Evolutionary conservation across 1,140 invertebrate genomes (phyloP).

Genomic region (Lasaia peninsularis): DNA sequence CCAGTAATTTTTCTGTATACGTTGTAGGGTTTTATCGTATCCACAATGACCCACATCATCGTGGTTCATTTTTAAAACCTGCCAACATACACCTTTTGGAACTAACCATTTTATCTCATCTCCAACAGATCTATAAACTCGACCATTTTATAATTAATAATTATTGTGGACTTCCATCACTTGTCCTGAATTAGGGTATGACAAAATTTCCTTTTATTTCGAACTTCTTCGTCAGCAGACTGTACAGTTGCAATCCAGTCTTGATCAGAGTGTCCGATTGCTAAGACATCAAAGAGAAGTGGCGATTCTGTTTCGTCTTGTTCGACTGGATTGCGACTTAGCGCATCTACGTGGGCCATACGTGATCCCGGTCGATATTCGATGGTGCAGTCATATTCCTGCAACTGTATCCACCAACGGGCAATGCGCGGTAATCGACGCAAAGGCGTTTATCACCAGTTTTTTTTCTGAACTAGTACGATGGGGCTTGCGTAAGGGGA

Average conservation of each 20-base stretch:
- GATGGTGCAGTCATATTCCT: conserved; percentile 9
- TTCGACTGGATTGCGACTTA: conserved; percentile 1
- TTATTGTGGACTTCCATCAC: conserved; percentile 32
- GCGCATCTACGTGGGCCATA: conserved; percentile 8
- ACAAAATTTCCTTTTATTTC: conserved; percentile 24
- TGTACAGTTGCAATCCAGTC: conserved; percentile 27
- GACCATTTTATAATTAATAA: conserved; percentile 34
- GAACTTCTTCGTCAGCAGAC: conserved; percentile 30
- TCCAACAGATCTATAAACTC: conserved; percentile 33
- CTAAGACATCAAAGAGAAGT: not conserved
- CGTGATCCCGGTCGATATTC: not conserved
- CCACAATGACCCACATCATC: conserved; percentile 47
- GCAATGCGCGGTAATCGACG: conserved; percentile 15
- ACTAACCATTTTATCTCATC: conserved; percentile 42
- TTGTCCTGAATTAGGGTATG: conserved; percentile 23
- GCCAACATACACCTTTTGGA: conserved; percentile 35
- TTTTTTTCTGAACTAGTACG: conserved; percentile 20
- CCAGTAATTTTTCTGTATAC: conserved; percentile 37
- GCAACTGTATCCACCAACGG: conserved; percentile 4
- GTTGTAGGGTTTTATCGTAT: conserved; percentile 40
- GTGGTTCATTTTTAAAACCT: conserved; percentile 41
- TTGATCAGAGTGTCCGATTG: not conserved
- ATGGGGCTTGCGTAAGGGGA: conserved; percentile 25
- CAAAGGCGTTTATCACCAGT: conserved; percentile 9
- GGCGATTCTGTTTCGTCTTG: not conserved